These are phyloP conservation scores for Gastrophysa polygoni DNA, from an alignment of 2,888 invertebrate species.

Conservation along the genomic window DNA sequence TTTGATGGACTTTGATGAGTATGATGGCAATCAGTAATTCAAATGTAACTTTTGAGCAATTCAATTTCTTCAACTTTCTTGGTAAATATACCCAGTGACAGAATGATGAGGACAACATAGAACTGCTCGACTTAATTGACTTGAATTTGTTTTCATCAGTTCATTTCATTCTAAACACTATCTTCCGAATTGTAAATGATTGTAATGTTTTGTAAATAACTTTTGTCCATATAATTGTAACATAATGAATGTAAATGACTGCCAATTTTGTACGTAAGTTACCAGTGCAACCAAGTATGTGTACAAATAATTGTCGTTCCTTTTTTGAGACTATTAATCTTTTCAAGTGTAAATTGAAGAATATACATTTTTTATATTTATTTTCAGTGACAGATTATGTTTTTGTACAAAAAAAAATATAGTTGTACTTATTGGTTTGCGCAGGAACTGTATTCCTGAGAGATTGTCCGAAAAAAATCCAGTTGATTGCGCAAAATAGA, in stretches of 20 bases:
- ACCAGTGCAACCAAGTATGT: conserved; percentile 59
- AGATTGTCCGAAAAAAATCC: conserved; percentile 31
- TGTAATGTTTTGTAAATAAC: conserved; percentile 26
- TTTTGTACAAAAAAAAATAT: conserved; percentile 39
- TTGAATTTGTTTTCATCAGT: neutral
- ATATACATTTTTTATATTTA: conserved; percentile 48
- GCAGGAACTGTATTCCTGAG: conserved; percentile 10
- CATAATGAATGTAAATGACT: conserved; percentile 48
- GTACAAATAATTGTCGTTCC: conserved; percentile 58
- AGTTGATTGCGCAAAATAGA: conserved; percentile 44
- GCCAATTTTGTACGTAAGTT: conserved; percentile 57
- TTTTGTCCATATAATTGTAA: conserved; percentile 43
- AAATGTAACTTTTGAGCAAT: no score
- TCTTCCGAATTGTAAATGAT: conserved; percentile 23
- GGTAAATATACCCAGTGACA: no score
- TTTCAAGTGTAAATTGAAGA: conserved; percentile 44
- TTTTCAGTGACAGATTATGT: conserved; percentile 41
- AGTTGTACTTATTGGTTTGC: conserved; percentile 46
- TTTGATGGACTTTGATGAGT: no score
- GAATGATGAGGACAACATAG: no score
- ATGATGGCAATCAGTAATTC: no score
- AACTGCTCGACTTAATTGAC: no score
- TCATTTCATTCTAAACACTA: neutral
- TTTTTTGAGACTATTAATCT: conserved; percentile 48
- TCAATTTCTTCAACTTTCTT: no score